Percentiles rank a stretch among this genome's conserved stretches.
These are phyloP conservation scores for Azorinus chamasolen DNA, from an alignment of 2,888 invertebrate genomes.

Conservation along the genomic window DNA sequence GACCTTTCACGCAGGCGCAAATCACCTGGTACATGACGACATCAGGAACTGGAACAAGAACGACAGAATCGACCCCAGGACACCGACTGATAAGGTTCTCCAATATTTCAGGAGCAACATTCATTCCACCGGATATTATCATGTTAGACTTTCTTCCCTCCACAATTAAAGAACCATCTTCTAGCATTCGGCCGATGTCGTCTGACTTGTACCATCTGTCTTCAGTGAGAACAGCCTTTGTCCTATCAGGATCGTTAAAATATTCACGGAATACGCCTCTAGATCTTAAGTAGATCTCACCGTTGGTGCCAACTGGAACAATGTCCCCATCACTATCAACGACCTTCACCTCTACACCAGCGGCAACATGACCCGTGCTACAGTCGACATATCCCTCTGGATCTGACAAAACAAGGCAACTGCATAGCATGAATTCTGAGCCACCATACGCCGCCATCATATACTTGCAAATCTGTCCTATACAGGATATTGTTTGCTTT, in stretches of 20 bases:
- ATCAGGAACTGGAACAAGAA: slow-evolving; percentile 60
- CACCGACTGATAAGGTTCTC: slow-evolving; percentile 25
- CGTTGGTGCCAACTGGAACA: slow-evolving; percentile 8
- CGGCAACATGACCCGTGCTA: not conserved
- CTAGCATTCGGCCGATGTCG: too few species aligned
- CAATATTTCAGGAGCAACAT: slow-evolving; percentile 35
- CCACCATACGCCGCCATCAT: slow-evolving; percentile 9
- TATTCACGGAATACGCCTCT: slow-evolving; percentile 5
- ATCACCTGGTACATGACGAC: slow-evolving; percentile 52
- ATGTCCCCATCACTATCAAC: slow-evolving; percentile 5
- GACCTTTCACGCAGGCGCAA: slow-evolving; percentile 62
- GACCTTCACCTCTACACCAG: too few species aligned
- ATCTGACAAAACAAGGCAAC: too few species aligned
- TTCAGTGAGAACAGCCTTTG: too few species aligned
- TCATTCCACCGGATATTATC: too few species aligned
- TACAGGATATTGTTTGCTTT: not conserved
- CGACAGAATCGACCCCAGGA: slow-evolving; percentile 30
- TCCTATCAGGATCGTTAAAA: too few species aligned
- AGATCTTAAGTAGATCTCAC: slow-evolving; percentile 10
- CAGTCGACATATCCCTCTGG: not conserved
- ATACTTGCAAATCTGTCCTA: slow-evolving; percentile 15
- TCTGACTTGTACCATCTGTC: slow-evolving; percentile 30
- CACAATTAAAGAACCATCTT: too few species aligned
- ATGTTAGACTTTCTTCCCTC: too few species aligned
- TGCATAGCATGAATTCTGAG: slow-evolving; percentile 12